Percentiles rank a stretch among this genome's conserved stretches.
Evolutionary conservation across 2,113 vertebrate species (phyloP).

Genomic region (Bos javanicus): DNA sequence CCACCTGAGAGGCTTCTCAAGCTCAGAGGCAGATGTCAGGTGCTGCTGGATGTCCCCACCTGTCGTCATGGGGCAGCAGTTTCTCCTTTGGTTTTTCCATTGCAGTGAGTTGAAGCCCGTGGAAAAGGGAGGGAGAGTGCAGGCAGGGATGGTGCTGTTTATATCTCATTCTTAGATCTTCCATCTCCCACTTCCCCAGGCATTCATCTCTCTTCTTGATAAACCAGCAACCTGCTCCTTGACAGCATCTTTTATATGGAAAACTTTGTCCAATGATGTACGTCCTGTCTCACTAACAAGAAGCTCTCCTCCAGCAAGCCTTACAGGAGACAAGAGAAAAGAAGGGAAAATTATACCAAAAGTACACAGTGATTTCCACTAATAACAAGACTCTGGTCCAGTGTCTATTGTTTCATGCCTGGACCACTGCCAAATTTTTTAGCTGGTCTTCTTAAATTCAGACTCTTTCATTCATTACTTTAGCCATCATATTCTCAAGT

Average conservation of each 20-base stretch:
- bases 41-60: neutral
- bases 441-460: neutral
- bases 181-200: neutral
- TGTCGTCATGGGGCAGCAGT: neutral
- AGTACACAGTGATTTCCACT: neutral
- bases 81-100: neutral
- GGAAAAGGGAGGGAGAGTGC: neutral
- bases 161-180: neutral
- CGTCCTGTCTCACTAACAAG: neutral
- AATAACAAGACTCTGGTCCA: neutral
- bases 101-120: neutral
- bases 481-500: neutral
- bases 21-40: neutral
- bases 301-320: neutral
- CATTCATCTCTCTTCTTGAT: neutral
- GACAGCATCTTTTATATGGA: neutral
- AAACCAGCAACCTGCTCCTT: neutral
- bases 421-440: neutral
- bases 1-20: neutral
- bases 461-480: neutral
- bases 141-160: neutral
- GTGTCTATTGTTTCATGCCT: neutral
- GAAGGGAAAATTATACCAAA: conserved; percentile 11
- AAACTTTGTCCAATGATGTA: neutral
- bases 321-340: conserved; percentile 11